A percentile compares a stretch with the other conserved stretches of the same genome.
Evolutionary conservation across 2,888 invertebrate genomes (phyloP).

Genomic region (Cosmia pyralina): DNA sequence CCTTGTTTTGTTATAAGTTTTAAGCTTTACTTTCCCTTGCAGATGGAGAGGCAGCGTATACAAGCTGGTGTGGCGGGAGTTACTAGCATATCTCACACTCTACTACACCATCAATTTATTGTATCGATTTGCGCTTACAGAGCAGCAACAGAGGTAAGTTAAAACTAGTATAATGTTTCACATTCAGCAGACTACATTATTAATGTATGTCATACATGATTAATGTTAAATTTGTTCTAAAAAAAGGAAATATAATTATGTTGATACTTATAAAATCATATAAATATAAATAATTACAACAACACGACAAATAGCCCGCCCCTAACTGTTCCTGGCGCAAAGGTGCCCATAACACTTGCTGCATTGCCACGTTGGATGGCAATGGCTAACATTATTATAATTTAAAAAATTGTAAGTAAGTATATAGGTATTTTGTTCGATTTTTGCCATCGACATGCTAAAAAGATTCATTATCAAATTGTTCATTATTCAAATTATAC

Average conservation of each 20-base stretch:
- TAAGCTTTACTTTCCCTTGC: constrained; percentile 68
- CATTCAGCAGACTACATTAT: background rate
- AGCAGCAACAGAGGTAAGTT: constrained; percentile 94
- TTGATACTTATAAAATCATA: no score
- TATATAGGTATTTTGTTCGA: no score
- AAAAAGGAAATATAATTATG: no score
- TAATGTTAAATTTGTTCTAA: no score
- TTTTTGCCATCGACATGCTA: no score
- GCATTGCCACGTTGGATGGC: no score
- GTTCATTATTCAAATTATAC: constrained; percentile 19
- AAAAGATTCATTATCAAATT: background rate
- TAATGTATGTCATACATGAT: constrained; percentile 6
- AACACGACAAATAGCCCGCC: no score
- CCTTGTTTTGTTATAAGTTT: constrained; percentile 49
- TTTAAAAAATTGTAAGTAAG: no score
- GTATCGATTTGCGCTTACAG: constrained; percentile 95
- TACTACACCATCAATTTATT: constrained; percentile 96
- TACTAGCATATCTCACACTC: constrained; percentile 95
- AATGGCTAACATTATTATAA: no score
- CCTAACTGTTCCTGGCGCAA: no score
- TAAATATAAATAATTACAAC: no score
- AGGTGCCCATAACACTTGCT: no score
- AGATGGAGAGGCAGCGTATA: constrained; percentile 99
- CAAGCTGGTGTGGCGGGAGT: constrained; percentile 98
- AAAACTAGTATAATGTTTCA: constrained; percentile 5